Conservation (phyloP, 2,797 vertebrate species). For the Acanthurus leucopareius region DNA sequence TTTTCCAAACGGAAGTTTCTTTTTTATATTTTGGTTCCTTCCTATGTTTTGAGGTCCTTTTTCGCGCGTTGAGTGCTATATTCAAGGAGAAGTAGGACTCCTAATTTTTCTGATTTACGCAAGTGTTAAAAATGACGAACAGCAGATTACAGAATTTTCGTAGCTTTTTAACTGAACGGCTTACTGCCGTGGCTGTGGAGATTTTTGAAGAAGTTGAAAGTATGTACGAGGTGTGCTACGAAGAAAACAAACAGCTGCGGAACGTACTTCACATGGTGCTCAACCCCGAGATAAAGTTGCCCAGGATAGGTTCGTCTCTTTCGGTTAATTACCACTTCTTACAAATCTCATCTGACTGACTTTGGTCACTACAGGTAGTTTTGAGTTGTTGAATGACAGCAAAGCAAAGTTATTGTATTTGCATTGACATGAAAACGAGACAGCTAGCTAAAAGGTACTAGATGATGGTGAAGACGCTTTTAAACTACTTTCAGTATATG, state of each 20-base stretch:
- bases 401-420: neutral
- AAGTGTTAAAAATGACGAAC: constrained; percentile 42
- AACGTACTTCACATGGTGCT: constrained; percentile 50
- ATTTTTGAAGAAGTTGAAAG: constrained; percentile 61
- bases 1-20: neutral
- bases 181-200: constrained; percentile 55
- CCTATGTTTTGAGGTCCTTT: neutral
- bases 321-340: neutral
- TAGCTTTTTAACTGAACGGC: constrained; percentile 55
- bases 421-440: neutral
- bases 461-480: too few relatives aligned
- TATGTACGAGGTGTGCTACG: constrained; percentile 44
- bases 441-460: neutral
- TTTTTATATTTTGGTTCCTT: neutral
- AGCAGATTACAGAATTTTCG: constrained; percentile 21
- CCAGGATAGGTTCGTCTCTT: constrained; percentile 54
- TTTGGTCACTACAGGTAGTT: accelerated
- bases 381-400: neutral
- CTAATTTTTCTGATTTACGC: accelerated
- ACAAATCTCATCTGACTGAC: accelerated
- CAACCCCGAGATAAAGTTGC: constrained; percentile 49
- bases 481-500: too few relatives aligned
- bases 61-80: accelerated
- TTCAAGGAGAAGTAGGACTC: accelerated
- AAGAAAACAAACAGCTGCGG: constrained; percentile 67